Evolutionary conservation across 2,797 vertebrate genomes (phyloP).

Genomic region (Pipistrellus nathusii): DNA sequence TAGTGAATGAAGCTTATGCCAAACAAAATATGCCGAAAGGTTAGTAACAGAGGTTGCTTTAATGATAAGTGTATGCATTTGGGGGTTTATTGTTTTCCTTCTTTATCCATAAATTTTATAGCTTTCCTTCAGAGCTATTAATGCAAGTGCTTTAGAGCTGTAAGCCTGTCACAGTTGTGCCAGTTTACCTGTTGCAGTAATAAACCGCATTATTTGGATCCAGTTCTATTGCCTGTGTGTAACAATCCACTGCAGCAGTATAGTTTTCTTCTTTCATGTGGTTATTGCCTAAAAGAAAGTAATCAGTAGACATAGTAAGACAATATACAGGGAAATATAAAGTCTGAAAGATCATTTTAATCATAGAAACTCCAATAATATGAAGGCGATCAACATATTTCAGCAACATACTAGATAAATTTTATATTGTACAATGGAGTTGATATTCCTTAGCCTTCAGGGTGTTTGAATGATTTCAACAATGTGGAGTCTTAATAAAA

Average conservation of each 20-base stretch:
- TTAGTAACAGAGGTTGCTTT: not conserved
- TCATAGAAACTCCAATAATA: not conserved
- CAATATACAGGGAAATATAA: slow-evolving; percentile 23
- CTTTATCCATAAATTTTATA: not conserved
- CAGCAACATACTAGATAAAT: slow-evolving; percentile 36
- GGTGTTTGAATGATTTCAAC: not conserved
- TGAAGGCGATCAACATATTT: not conserved
- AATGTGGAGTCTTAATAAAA: not conserved
- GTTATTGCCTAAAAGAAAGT: slow-evolving; percentile 94
- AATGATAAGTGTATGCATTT: not conserved
- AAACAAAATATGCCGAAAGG: slow-evolving; percentile 51
- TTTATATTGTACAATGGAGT: not conserved
- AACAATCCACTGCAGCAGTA: slow-evolving; percentile 95
- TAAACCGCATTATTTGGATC: slow-evolving; percentile 97
- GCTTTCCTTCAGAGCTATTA: slow-evolving; percentile 17
- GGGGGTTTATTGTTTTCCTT: not conserved
- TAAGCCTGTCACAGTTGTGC: not conserved
- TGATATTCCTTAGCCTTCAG: not conserved
- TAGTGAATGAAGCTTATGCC: slow-evolving; percentile 23
- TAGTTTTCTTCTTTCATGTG: slow-evolving; percentile 99
- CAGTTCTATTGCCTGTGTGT: slow-evolving; percentile 95
- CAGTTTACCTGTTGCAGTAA: slow-evolving; percentile 96
- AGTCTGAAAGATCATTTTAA: slow-evolving; percentile 40
- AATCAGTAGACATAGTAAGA: slow-evolving; percentile 59
- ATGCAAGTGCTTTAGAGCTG: not conserved